Evolutionary conservation across 1,140 invertebrate species (phyloP).

Genomic region (Trichonephila clavipes): DNA sequence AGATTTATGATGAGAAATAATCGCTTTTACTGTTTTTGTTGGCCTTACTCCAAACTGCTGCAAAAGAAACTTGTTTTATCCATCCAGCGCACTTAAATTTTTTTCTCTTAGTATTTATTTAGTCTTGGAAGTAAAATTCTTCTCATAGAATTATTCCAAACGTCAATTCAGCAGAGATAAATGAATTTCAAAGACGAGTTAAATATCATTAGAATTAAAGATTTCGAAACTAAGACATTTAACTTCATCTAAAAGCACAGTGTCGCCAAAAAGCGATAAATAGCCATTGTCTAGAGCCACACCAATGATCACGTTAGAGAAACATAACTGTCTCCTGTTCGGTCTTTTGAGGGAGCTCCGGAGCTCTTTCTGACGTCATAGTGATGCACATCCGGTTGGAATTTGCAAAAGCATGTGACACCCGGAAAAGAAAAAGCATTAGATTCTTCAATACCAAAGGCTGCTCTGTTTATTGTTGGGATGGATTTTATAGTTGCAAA

Average conservation of each 20-base stretch:
- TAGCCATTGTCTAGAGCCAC: not conserved
- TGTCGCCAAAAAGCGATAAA: constrained; percentile 34
- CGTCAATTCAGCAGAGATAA: not conserved
- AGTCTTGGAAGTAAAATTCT: not conserved
- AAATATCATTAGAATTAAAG: no score
- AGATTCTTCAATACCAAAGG: not conserved
- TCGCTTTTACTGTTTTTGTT: not conserved
- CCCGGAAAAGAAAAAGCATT: constrained; percentile 23
- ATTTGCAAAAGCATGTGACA: constrained; percentile 69
- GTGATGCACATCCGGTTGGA: constrained; percentile 72
- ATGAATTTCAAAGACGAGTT: no score
- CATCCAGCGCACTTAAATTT: not conserved
- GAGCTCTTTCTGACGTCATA: constrained; percentile 67
- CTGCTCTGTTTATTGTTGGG: constrained; percentile 28
- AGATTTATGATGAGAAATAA: constrained; percentile 13
- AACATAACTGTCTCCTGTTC: constrained; percentile 51
- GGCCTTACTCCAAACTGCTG: not conserved
- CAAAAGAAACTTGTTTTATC: not conserved
- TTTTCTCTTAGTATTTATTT: not conserved
- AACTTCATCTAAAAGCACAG: not conserved
- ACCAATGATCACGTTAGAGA: constrained; percentile 28
- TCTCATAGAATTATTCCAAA: not conserved
- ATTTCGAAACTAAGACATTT: no score
- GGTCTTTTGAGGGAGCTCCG: constrained; percentile 56
- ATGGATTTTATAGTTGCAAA: not conserved